phyloP scores from a whole-genome alignment of 1,140 invertebrate species.

The Matsumurasca onukii region DNA sequence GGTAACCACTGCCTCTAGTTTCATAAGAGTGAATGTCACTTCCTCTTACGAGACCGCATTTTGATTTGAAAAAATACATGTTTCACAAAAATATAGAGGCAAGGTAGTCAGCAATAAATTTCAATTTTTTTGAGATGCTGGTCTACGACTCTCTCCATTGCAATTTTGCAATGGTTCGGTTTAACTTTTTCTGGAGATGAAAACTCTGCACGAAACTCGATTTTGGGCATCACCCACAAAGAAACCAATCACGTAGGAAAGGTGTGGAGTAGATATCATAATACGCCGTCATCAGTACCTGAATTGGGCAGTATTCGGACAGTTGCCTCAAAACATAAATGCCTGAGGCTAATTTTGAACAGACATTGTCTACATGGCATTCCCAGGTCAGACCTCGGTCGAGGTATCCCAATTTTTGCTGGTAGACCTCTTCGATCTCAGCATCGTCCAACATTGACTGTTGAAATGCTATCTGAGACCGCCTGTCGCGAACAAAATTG shows the following conservation, averaged over 20 bases:
- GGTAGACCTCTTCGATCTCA: not conserved
- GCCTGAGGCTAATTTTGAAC: not conserved
- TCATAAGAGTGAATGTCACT: not conserved
- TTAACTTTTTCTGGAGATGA: not conserved
- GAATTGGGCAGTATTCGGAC: not conserved
- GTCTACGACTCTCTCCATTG: not conserved
- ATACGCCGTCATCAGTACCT: not conserved
- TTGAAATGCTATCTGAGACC: no score
- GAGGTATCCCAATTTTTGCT: not conserved
- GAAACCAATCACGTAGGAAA: not conserved
- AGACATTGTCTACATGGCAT: not conserved
- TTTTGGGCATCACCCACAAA: not conserved
- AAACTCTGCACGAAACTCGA: not conserved
- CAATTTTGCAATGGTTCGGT: not conserved
- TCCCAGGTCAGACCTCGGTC: not conserved
- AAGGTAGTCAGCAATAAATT: not conserved
- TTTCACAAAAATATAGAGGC: not conserved
- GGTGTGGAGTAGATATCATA: not conserved
- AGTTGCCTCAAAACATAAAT: not conserved
- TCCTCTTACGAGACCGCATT: not conserved
- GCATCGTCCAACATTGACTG: not conserved
- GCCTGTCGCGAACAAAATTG: not conserved
- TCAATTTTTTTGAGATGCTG: not conserved
- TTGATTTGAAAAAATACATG: not conserved
- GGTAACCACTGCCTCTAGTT: not conserved